These are phyloP conservation scores for Drosophila miranda DNA, from an alignment of 1,140 invertebrate genomes.

Conservation along the genomic window DNA sequence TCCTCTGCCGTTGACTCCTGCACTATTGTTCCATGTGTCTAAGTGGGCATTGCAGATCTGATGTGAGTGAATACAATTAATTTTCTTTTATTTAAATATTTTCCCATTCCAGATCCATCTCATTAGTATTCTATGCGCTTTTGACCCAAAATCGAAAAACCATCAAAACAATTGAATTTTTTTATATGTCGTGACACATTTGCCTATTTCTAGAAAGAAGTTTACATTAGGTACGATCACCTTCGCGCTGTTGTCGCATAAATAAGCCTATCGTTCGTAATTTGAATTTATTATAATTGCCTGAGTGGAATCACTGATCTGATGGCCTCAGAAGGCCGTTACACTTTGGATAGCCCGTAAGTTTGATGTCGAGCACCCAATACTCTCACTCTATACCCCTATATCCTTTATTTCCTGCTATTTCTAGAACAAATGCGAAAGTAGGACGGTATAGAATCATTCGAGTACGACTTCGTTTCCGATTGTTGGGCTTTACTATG, in stretches of 20 bases:
- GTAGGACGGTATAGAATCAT: too few relatives aligned
- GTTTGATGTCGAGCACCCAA: background rate
- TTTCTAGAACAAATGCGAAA: too few relatives aligned
- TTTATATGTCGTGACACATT: constrained; percentile 50
- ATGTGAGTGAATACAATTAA: constrained; percentile 63
- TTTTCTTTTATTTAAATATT: constrained; percentile 16
- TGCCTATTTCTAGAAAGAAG: constrained; percentile 53
- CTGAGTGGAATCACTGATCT: constrained; percentile 25
- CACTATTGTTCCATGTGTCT: constrained; percentile 58
- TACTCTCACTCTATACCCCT: background rate
- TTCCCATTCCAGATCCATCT: background rate
- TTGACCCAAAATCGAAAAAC: constrained; percentile 70
- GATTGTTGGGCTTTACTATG: too few relatives aligned
- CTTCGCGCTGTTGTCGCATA: constrained; percentile 46
- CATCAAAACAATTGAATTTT: constrained; percentile 23
- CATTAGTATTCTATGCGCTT: constrained; percentile 45
- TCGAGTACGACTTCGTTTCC: too few relatives aligned
- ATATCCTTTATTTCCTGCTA: too few relatives aligned
- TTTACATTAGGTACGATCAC: constrained; percentile 18
- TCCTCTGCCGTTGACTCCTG: constrained; percentile 71
- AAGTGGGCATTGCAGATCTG: constrained; percentile 72
- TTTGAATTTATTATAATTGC: constrained; percentile 58
- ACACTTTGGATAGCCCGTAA: too few relatives aligned
- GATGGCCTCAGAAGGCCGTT: background rate
- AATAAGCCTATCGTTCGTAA: constrained; percentile 46